phyloP scores from a whole-genome alignment of 53 echinoderm and acorn worm species.

The Holothuria scabra region DNA sequence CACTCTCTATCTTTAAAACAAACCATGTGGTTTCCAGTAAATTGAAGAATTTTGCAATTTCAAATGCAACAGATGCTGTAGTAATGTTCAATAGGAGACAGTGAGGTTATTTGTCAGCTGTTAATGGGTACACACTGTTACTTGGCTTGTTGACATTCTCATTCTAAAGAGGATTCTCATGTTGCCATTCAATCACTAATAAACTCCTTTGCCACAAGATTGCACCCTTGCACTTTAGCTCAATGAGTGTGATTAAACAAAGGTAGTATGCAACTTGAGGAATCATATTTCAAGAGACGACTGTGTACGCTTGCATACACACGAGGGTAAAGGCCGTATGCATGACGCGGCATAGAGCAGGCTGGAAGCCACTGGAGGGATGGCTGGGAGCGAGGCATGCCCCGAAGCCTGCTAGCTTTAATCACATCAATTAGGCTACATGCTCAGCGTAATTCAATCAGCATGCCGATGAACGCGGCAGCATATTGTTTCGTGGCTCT shows the following conservation, averaged over 20 bases:
- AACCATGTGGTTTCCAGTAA: too few relatives aligned
- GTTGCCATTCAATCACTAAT: neutral
- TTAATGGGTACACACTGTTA: too few relatives aligned
- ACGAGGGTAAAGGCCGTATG: slow-evolving; percentile 50
- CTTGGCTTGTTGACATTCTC: too few relatives aligned
- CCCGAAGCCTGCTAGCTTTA: slow-evolving; percentile 69
- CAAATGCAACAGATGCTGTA: too few relatives aligned
- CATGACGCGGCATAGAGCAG: slow-evolving; percentile 48
- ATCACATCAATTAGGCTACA: slow-evolving; percentile 98
- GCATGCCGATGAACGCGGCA: slow-evolving; percentile 55
- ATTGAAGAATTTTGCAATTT: too few relatives aligned
- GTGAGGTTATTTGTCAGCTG: too few relatives aligned
- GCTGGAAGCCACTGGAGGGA: slow-evolving; percentile 61
- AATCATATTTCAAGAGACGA: slow-evolving; percentile 47
- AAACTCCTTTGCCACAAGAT: slow-evolving; percentile 8
- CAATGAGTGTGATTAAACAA: slow-evolving; percentile 44
- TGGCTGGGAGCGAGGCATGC: slow-evolving; percentile 45
- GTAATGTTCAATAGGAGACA: too few relatives aligned
- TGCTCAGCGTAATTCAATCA: slow-evolving; percentile 97
- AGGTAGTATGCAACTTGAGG: slow-evolving; percentile 60
- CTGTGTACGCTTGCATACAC: slow-evolving; percentile 62
- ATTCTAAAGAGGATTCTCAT: too few relatives aligned
- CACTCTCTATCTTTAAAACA: too few relatives aligned
- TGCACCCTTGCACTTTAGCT: slow-evolving; percentile 37
- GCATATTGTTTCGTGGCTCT: slow-evolving; percentile 83